Percentiles rank a stretch among this genome's conserved stretches.
These are phyloP conservation scores for Cantharis flavilabris DNA, from an alignment of 2,888 invertebrate species.

Conservation along the genomic window DNA sequence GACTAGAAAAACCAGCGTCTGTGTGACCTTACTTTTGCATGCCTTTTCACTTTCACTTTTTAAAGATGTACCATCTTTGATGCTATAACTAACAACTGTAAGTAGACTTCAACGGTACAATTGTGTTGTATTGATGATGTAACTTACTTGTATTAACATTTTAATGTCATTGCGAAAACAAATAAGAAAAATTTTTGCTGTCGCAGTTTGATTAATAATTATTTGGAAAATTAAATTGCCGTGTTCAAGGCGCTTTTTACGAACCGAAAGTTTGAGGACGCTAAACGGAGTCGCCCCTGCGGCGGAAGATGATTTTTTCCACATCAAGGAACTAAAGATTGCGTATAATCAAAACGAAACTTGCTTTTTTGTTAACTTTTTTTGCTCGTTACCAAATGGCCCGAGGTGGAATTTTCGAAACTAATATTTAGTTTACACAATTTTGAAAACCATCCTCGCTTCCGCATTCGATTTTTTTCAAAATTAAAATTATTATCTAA, in stretches of 20 bases:
- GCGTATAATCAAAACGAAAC: background rate
- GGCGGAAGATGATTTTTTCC: background rate
- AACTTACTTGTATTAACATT: background rate
- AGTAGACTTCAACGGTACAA: background rate
- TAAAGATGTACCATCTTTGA: background rate
- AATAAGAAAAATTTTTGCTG: background rate
- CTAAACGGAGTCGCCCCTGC: background rate
- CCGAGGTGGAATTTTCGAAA: background rate
- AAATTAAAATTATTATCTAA: background rate
- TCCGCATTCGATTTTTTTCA: background rate
- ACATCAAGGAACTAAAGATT: background rate
- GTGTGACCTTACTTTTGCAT: constrained; percentile 35
- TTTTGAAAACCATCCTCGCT: background rate
- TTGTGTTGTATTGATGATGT: background rate
- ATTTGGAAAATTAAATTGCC: background rate
- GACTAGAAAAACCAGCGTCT: constrained; percentile 37
- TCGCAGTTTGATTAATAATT: background rate
- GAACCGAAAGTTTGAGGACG: background rate
- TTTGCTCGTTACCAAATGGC: background rate
- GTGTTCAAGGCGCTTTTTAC: background rate
- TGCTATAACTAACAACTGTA: background rate
- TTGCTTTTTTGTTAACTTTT: background rate
- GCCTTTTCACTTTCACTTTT: constrained; percentile 36
- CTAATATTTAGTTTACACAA: background rate
- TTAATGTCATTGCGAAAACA: background rate